A percentile compares a stretch with the other conserved stretches of the same genome.
phyloP scores from a whole-genome alignment of 1,140 invertebrate genomes.

The Camponotus vicinus region DNA sequence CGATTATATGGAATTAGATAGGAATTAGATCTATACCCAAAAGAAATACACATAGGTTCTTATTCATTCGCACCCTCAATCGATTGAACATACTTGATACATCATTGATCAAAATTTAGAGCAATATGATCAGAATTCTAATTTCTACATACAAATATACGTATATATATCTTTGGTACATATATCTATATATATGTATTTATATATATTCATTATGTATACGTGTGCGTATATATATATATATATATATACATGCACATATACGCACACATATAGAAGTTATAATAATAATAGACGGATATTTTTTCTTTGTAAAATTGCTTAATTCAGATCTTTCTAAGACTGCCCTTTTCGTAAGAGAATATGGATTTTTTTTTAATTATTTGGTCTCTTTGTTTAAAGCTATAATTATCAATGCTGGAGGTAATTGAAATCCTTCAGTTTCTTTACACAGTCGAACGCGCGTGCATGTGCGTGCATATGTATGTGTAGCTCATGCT shows the following conservation, averaged over 20 bases:
- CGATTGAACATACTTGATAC: conserved; percentile 16
- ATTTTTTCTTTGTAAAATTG: conserved; percentile 57
- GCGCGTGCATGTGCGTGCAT: not conserved
- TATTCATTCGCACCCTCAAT: conserved; percentile 29
- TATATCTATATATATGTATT: conserved; percentile 6
- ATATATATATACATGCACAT: not conserved
- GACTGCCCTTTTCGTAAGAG: conserved; percentile 63
- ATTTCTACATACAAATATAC: conserved; percentile 22
- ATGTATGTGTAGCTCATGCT: not conserved
- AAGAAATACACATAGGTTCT: not conserved
- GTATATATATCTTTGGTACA: not conserved
- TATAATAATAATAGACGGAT: conserved; percentile 40
- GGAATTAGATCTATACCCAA: not conserved
- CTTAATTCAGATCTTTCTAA: conserved; percentile 63
- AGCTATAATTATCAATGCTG: conserved; percentile 70
- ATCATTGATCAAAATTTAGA: conserved; percentile 23
- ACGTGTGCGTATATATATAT: not conserved
- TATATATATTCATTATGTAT: not conserved
- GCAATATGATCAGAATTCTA: conserved; percentile 40
- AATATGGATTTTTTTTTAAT: conserved; percentile 67
- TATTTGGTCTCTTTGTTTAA: conserved; percentile 76
- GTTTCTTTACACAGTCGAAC: conserved; percentile 5
- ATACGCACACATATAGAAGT: conserved; percentile 58
- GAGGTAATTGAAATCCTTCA: conserved; percentile 64
- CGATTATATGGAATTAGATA: not conserved